phyloP scores from a whole-genome alignment of 1,140 invertebrate species.

The Drosophila parabipectinata region DNA sequence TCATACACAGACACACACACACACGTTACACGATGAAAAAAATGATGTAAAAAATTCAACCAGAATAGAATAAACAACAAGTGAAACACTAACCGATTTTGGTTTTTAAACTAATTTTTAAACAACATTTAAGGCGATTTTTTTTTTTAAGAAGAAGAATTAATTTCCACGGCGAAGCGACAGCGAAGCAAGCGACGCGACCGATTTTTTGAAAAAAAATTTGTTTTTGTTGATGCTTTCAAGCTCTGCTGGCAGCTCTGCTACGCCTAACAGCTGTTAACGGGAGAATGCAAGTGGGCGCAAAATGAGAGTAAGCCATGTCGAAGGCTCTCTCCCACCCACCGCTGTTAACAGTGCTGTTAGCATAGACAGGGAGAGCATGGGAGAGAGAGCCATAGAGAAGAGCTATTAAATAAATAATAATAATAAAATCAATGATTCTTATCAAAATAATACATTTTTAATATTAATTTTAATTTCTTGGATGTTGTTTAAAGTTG shows the following conservation, averaged over 20 bases:
- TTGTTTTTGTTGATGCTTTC: neutral
- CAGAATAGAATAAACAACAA: neutral
- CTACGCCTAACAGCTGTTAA: neutral
- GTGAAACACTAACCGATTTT: neutral
- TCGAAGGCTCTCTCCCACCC: too few relatives aligned
- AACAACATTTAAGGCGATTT: neutral
- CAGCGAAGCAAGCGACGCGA: neutral
- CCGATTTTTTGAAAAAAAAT: neutral
- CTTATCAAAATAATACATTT: too few relatives aligned
- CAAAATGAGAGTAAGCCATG: too few relatives aligned
- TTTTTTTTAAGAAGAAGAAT: neutral
- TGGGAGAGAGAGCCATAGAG: too few relatives aligned
- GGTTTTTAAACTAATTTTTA: neutral
- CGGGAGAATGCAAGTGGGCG: neutral
- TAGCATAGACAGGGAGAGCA: neutral
- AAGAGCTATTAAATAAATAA: too few relatives aligned
- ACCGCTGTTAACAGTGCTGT: neutral
- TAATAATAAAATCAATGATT: too few relatives aligned
- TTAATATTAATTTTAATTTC: too few relatives aligned
- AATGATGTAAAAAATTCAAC: neutral
- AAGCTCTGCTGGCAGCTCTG: neutral
- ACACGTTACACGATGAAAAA: neutral
- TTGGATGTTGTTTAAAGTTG: too few relatives aligned
- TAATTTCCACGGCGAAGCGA: neutral
- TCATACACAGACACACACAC: neutral